Conservation (phyloP, 2,797 vertebrate species). For the Harpagifer antarcticus region DNA sequence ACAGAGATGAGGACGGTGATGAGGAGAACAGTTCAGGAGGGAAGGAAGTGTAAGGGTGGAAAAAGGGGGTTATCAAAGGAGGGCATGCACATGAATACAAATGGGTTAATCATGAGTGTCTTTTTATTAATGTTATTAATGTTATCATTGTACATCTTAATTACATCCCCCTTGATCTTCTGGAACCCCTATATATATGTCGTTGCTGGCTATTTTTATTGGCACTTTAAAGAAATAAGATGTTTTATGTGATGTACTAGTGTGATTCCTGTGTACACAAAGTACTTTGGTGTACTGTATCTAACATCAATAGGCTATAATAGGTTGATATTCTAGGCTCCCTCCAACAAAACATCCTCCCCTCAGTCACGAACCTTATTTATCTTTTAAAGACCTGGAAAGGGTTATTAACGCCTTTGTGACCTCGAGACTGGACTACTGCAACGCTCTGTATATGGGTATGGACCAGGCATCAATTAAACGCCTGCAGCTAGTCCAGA, state of each 20-base stretch:
- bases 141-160: constrained; percentile 11
- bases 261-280: background rate
- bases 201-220: constrained; percentile 7
- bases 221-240: background rate
- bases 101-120: constrained; percentile 36
- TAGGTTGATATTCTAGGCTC: too few relatives aligned
- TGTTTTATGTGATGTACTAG: background rate
- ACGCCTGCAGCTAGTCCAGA: too few relatives aligned
- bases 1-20: constrained; percentile 35
- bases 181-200: constrained; percentile 1
- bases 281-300: background rate
- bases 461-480: too few relatives aligned
- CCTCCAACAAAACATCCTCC: too few relatives aligned
- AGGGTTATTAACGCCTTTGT: too few relatives aligned
- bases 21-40: constrained; percentile 36
- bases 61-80: constrained; percentile 11
- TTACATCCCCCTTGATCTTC: constrained; percentile 8
- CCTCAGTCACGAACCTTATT: too few relatives aligned
- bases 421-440: too few relatives aligned
- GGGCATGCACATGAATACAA: constrained; percentile 14
- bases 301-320: background rate
- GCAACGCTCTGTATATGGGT: too few relatives aligned
- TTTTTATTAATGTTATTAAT: constrained; percentile 14
- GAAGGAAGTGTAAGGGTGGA: constrained; percentile 2
- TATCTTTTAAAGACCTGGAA: too few relatives aligned